These are phyloP conservation scores for Leptinotarsa haldemani DNA, from an alignment of 2,888 invertebrate genomes.

Conservation along the genomic window DNA sequence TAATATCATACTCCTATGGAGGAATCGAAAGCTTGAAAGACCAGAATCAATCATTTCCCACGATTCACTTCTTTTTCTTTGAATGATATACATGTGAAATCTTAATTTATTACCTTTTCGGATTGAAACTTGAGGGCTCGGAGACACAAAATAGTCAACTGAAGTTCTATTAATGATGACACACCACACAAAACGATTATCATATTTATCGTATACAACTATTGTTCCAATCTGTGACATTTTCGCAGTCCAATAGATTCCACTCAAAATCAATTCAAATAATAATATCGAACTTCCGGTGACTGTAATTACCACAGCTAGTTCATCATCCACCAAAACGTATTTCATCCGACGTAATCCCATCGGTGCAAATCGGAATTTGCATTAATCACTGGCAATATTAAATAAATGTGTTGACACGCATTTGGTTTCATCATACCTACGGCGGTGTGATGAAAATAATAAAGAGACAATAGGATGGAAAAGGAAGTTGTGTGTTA, in stretches of 20 bases:
- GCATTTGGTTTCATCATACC: slow-evolving; percentile 2
- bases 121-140: not conserved
- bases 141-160: not conserved
- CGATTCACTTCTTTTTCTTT: no score
- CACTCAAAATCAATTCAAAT: not conserved
- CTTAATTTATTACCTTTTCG: no score
- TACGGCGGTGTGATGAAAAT: not conserved
- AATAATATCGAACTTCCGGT: slow-evolving; percentile 14
- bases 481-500: not conserved
- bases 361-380: slow-evolving; percentile 3
- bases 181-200: no score
- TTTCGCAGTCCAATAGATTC: not conserved
- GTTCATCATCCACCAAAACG: slow-evolving; percentile 17
- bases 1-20: no score
- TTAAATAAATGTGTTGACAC: slow-evolving; percentile 16
- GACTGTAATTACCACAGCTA: slow-evolving; percentile 15
- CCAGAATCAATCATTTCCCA: no score
- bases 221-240: not conserved
- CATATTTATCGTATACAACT: no score
- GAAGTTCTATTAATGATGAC: not conserved
- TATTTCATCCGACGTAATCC: slow-evolving; percentile 5
- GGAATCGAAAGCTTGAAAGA: no score
- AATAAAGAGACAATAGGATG: not conserved
- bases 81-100: no score
- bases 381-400: slow-evolving; percentile 5